Conservation (phyloP, 2,888 invertebrate genomes). For the Laothoe populi region DNA sequence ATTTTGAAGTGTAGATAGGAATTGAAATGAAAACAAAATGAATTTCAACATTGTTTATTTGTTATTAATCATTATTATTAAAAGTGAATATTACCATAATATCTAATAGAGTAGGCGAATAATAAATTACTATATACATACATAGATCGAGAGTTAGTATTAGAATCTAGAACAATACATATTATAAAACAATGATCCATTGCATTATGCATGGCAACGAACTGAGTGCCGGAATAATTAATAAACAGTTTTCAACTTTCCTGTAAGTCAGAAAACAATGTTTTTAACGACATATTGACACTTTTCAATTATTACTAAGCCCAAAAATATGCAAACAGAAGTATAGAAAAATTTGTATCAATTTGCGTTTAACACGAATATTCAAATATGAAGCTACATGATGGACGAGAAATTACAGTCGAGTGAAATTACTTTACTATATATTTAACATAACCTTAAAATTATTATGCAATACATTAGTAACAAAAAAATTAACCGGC, state of each 20-base stretch:
- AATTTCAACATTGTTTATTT: conserved; percentile 67
- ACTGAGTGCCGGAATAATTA: not conserved
- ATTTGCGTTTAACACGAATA: not conserved
- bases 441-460: not conserved
- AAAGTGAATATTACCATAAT: conserved; percentile 74
- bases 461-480: not conserved
- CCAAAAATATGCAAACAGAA: too few relatives aligned
- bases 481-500: not conserved
- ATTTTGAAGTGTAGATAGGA: not conserved
- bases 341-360: not conserved
- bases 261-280: too few relatives aligned
- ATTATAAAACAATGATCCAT: conserved; percentile 1
- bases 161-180: conserved; percentile 3
- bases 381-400: not conserved
- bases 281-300: too few relatives aligned
- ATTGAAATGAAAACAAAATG: conserved; percentile 36
- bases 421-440: not conserved
- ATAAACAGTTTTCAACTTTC: not conserved
- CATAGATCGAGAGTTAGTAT: conserved; percentile 41
- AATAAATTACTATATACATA: conserved; percentile 67
- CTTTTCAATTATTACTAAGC: too few relatives aligned
- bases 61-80: conserved; percentile 71
- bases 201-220: conserved; percentile 7
- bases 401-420: not conserved
- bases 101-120: conserved; percentile 73